Percentiles rank a stretch among this genome's conserved stretches.
These are phyloP conservation scores for Sardinella longiceps DNA, from an alignment of 2,797 vertebrate species.

Conservation along the genomic window DNA sequence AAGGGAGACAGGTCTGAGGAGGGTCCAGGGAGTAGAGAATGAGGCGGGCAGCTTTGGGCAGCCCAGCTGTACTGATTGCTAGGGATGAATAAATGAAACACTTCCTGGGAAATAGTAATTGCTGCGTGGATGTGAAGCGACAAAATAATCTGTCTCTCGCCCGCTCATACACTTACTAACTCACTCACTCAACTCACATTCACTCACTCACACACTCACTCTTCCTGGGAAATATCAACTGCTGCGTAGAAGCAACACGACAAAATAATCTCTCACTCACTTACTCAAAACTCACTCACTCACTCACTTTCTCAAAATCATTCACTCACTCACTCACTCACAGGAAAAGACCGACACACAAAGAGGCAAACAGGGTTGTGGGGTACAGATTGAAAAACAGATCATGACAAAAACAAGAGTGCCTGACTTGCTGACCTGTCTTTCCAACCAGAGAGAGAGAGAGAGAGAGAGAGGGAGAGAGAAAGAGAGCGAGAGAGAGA, in stretches of 20 bases:
- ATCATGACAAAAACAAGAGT: neutral
- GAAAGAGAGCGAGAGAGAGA: neutral
- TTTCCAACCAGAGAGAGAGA: neutral
- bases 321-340: neutral
- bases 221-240: constrained; percentile 24
- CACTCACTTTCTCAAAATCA: neutral
- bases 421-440: neutral
- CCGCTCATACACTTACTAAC: neutral
- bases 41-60: neutral
- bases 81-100: constrained; percentile 31
- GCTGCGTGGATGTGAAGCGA: neutral
- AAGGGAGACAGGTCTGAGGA: no score
- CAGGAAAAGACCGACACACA: neutral
- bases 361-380: neutral
- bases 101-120: constrained; percentile 21
- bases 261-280: no score
- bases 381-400: neutral
- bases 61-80: constrained; percentile 20
- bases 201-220: neutral
- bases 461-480: neutral
- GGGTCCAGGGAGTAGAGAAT: no score
- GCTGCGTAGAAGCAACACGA: neutral
- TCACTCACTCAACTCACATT: neutral
- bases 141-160: no score
- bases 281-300: no score